Evolutionary conservation across 2,888 invertebrate genomes (phyloP), one percentile per base, ranked within the genome.

Genomic region (Plebejus argus): DNA sequence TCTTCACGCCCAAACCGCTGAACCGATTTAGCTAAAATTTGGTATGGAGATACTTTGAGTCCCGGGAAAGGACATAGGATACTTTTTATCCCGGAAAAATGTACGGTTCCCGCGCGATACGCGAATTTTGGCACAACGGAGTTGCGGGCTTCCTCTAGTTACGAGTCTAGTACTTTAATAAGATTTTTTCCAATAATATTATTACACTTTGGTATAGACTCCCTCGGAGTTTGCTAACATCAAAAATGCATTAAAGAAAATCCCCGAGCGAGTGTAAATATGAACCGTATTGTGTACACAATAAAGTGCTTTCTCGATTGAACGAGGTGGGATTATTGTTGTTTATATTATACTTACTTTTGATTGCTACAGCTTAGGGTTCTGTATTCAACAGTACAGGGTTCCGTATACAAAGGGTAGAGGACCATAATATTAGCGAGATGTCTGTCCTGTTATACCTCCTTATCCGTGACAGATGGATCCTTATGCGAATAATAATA

Each of bases 291-390:
- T 66, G 66, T 66, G 33, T 66, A 66, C 66, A 66, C 66, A 66
- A 66, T 28, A 66, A 66, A 66, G 66, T 66, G 66, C 66, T 66
- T 66, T 66, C 66, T 33, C 28, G 28, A 66, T 66, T 66, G 66
- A 66, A 66, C 66, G 28, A 18, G 61, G 8, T 23, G 10, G 28
- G 66, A 66, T 66, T 66, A 33, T 28, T 66, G 66, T 33, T 28
- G 12, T 66, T 58, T 61, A 61, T 61, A 58, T 58, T 61, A 23
- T 23, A 23, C 23, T 23, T 61, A 61, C 23, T 23, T 61, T 15
- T 66, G 15, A 28, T 12, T 66, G 20, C 66, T 28, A 23, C 23
- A 61, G 3, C 3, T 61, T 23, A 23, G 12, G 61, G 61, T 23
- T 61, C 12, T 20, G 23, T 61, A 61, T 7, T 1, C 58, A 20